A percentile compares a stretch with the other conserved stretches of the same genome.
Conservation (phyloP, 2,797 vertebrate species). For the Eulemur rubriventer region DNA sequence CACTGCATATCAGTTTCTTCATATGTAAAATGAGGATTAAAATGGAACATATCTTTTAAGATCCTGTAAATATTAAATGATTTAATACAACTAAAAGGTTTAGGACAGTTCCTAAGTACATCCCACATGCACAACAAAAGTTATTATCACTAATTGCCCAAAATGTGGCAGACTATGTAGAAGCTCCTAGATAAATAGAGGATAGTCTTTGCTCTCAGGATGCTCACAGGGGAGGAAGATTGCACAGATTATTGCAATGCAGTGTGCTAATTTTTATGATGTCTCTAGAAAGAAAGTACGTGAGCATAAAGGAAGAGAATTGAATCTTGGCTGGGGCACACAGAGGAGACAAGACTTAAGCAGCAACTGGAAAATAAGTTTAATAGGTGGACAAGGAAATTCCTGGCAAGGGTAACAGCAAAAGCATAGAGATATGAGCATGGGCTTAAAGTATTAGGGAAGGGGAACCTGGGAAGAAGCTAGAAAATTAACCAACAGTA, state of each 20-base stretch:
- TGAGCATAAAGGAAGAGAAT: neutral
- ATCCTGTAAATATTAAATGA: slow-evolving; percentile 1
- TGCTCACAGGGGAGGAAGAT: neutral
- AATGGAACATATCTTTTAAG: neutral
- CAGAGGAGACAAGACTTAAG: neutral
- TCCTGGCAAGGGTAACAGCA: neutral
- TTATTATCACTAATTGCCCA: neutral
- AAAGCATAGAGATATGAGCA: neutral
- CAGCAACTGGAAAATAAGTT: neutral
- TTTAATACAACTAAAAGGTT: neutral
- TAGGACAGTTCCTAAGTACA: neutral
- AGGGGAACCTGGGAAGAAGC: neutral
- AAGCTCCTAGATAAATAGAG: neutral
- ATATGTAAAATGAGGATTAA: neutral
- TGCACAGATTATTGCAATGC: neutral
- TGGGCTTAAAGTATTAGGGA: neutral
- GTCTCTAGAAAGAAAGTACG: neutral
- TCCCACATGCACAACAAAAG: neutral
- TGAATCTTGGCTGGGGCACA: neutral
- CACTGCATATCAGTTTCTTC: neutral
- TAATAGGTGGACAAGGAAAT: neutral
- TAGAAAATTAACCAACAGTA: neutral
- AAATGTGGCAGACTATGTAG: neutral
- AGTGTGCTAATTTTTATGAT: neutral
- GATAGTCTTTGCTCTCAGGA: neutral